Evolutionary conservation across 2,797 vertebrate species (phyloP).

Genomic region (Kryptolebias ocellatus): DNA sequence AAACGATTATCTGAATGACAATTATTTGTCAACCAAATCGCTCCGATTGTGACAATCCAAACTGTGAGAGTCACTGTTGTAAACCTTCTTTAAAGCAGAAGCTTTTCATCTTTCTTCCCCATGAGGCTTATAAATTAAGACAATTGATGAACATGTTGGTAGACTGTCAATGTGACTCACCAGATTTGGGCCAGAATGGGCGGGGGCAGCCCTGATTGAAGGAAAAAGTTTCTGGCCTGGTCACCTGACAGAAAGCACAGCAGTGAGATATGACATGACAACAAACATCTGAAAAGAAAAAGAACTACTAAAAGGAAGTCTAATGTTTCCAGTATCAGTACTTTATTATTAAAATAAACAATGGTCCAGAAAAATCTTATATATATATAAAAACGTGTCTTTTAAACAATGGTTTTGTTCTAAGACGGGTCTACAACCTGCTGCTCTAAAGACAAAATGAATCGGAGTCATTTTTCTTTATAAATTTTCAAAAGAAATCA

Average conservation of each 20-base stretch:
- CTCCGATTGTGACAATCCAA: background rate
- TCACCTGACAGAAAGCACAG: slow-evolving; percentile 80
- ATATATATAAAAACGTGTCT: too few species aligned
- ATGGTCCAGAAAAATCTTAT: too few species aligned
- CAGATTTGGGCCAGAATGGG: slow-evolving; percentile 95
- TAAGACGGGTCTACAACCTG: too few species aligned
- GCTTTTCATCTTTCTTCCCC: background rate
- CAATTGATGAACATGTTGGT: accelerated
- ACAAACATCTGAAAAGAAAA: background rate
- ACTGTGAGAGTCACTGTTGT: background rate
- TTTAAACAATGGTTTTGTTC: too few species aligned
- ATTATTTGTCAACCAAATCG: background rate
- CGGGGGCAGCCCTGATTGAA: slow-evolving; percentile 82
- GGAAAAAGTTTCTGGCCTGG: slow-evolving; percentile 93
- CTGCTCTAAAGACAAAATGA: too few species aligned
- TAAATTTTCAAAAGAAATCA: too few species aligned
- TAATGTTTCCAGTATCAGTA: background rate
- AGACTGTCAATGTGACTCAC: slow-evolving; percentile 79
- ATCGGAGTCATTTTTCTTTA: too few species aligned
- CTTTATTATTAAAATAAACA: too few species aligned
- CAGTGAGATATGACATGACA: slow-evolving; percentile 18
- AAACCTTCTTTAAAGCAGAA: background rate
- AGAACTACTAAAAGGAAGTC: background rate
- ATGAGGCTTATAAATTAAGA: background rate
- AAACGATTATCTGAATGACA: background rate